A percentile compares a stretch with the other conserved stretches of the same genome.
phyloP scores from a whole-genome alignment of 2,888 invertebrate genomes.

The Agrochola litura region DNA sequence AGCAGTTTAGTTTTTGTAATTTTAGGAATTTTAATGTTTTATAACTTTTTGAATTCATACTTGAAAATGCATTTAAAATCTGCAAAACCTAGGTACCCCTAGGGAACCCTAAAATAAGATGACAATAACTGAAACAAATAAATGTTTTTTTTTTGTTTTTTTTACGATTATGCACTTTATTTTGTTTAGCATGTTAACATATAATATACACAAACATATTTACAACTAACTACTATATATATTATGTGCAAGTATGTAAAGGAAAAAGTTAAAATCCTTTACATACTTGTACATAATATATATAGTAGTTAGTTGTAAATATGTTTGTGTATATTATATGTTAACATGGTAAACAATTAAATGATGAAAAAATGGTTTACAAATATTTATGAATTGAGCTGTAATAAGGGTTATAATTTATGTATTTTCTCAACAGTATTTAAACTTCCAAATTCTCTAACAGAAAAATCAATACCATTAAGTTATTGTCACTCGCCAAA shows the following conservation, averaged over 20 bases:
- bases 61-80: neutral
- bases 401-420: constrained; percentile 1
- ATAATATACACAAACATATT: no score
- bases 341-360: neutral
- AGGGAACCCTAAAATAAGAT: neutral
- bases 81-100: no score
- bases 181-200: no score
- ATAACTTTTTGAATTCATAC: neutral
- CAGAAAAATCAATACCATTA: constrained; percentile 30
- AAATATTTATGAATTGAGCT: neutral
- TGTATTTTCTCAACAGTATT: neutral
- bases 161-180: no score
- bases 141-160: no score
- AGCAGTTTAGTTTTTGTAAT: neutral
- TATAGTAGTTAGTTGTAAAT: no score
- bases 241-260: no score
- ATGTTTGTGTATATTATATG: no score
- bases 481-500: constrained; percentile 34
- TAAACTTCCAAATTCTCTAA: constrained; percentile 18
- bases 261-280: no score
- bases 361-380: neutral
- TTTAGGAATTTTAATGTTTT: neutral
- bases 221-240: no score
- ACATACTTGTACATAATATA: no score
- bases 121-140: neutral